phyloP scores from a whole-genome alignment of 2,113 vertebrate genomes.

The Todiramphus saurophagus region DNA sequence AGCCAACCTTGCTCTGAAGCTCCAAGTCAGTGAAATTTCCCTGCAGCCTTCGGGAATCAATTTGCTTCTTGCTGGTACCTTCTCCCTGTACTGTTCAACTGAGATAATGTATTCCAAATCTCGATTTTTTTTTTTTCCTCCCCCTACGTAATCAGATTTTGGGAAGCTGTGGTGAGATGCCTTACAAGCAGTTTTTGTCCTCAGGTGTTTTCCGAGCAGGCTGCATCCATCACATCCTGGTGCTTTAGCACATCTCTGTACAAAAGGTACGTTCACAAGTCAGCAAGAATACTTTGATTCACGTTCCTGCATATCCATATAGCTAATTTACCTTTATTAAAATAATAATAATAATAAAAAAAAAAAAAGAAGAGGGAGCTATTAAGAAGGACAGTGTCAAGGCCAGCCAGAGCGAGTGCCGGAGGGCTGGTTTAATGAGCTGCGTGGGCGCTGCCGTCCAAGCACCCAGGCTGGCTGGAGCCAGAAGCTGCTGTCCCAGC shows the following conservation, averaged over 20 bases:
- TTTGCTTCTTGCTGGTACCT: background rate
- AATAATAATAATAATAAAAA: background rate
- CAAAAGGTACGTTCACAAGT: background rate
- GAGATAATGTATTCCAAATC: slow-evolving; percentile 11
- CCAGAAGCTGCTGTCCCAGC: slow-evolving; percentile 19
- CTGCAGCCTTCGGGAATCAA: background rate
- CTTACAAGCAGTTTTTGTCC: slow-evolving; percentile 17
- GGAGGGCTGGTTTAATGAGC: background rate
- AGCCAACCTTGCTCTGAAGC: background rate
- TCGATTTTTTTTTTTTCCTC: background rate
- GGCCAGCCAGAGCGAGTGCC: background rate
- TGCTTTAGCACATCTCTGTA: background rate
- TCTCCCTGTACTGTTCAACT: background rate
- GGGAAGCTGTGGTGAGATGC: background rate
- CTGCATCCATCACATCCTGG: background rate
- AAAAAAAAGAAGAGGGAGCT: background rate
- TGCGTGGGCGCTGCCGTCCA: background rate
- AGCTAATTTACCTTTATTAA: slow-evolving; percentile 37
- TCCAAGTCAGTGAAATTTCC: background rate
- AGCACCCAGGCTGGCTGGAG: slow-evolving; percentile 23
- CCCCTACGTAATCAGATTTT: slow-evolving; percentile 2
- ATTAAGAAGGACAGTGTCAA: background rate
- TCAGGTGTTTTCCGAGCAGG: background rate
- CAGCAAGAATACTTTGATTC: slow-evolving; percentile 21
- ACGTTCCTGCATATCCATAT: background rate